These are phyloP conservation scores for Dasypogon diadema DNA, from an alignment of 2,888 invertebrate genomes.

Conservation along the genomic window DNA sequence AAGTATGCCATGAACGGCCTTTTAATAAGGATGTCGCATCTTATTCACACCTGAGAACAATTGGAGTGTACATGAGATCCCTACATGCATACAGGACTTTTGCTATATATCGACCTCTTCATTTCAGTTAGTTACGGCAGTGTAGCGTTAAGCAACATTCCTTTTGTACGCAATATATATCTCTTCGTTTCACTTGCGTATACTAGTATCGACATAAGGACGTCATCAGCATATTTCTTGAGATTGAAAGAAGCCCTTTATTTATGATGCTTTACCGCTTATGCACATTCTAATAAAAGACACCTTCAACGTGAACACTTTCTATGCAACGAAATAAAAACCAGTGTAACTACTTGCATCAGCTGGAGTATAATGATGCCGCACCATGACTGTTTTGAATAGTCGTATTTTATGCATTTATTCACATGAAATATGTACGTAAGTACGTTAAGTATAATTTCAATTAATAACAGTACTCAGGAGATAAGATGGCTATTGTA, in stretches of 20 bases:
- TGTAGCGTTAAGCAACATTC: constrained; percentile 6
- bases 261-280: not conserved
- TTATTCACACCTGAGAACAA: constrained; percentile 68
- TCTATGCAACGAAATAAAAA: not conserved
- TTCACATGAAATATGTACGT: not conserved
- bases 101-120: constrained; percentile 48
- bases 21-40: constrained; percentile 63
- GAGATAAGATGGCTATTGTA: no score
- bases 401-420: not conserved
- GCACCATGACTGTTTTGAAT: not conserved
- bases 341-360: constrained; percentile 1
- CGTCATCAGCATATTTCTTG: constrained; percentile 11
- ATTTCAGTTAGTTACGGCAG: constrained; percentile 31
- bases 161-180: constrained; percentile 12
- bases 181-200: constrained; percentile 25
- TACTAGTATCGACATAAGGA: constrained; percentile 31
- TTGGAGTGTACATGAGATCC: constrained; percentile 57
- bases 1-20: constrained; percentile 62
- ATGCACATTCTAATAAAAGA: constrained; percentile 14
- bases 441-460: no score
- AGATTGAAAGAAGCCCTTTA: constrained; percentile 11
- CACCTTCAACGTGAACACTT: constrained; percentile 25
- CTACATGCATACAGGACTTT: constrained; percentile 55
- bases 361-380: constrained; percentile 4
- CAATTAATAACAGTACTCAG: constrained; percentile 14